Conservation (phyloP, 2,113 vertebrate genomes). For the Rhabdornis inornatus region DNA sequence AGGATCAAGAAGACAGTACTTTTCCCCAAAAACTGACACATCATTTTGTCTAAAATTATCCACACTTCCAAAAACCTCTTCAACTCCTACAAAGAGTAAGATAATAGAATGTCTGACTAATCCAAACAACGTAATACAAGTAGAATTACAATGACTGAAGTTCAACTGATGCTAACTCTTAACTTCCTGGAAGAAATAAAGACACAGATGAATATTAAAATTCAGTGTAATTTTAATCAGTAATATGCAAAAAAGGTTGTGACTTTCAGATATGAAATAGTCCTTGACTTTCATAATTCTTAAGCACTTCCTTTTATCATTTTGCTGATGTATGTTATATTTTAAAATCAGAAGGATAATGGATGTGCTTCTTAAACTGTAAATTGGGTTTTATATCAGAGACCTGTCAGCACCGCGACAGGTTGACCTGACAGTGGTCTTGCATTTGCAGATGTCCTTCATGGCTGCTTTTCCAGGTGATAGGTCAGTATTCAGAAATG, state of each 20-base stretch:
- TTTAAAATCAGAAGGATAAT: slow-evolving; percentile 81
- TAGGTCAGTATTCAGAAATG: slow-evolving; percentile 67
- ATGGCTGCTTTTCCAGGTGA: slow-evolving; percentile 73
- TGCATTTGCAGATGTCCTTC: slow-evolving; percentile 65
- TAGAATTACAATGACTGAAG: neutral
- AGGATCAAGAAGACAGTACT: neutral
- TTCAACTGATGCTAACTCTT: slow-evolving; percentile 8
- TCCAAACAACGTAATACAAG: neutral
- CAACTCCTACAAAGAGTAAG: neutral
- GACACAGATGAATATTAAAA: slow-evolving; percentile 26
- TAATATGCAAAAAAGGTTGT: slow-evolving; percentile 67
- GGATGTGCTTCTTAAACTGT: slow-evolving; percentile 80
- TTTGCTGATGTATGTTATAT: slow-evolving; percentile 80
- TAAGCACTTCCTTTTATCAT: slow-evolving; percentile 78
- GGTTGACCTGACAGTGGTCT: slow-evolving; percentile 66
- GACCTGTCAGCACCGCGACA: slow-evolving; percentile 69
- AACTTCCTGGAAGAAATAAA: slow-evolving; percentile 27
- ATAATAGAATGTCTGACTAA: neutral
- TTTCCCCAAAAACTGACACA: neutral
- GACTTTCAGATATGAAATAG: slow-evolving; percentile 75
- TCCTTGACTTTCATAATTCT: slow-evolving; percentile 82
- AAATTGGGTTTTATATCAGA: slow-evolving; percentile 85
- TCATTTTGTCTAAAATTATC: neutral
- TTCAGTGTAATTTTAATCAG: slow-evolving; percentile 66
- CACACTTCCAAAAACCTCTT: neutral